phyloP scores from a whole-genome alignment of 1,140 invertebrate genomes.

The Drosophila tropicalis region DNA sequence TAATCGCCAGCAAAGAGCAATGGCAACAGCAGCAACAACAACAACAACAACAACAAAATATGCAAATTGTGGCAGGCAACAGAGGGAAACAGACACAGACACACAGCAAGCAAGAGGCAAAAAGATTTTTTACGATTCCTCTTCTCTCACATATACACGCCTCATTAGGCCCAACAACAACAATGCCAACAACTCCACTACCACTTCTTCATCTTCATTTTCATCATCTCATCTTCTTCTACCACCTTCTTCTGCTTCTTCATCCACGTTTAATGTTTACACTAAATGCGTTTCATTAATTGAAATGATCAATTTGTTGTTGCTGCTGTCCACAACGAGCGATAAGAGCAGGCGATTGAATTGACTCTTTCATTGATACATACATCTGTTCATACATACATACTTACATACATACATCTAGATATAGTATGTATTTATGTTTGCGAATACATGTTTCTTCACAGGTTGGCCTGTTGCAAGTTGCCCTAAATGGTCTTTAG shows the following conservation, averaged over 20 bases:
- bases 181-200: neutral
- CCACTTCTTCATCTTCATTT: conserved; percentile 41
- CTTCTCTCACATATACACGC: conserved; percentile 48
- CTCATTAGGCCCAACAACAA: conserved; percentile 72
- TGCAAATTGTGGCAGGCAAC: conserved; percentile 62
- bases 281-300: conserved; percentile 80
- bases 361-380: conserved; percentile 14
- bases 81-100: neutral
- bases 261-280: conserved; percentile 42
- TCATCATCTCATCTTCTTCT: conserved; percentile 17
- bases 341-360: conserved; percentile 45
- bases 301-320: conserved; percentile 79
- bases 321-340: conserved; percentile 30
- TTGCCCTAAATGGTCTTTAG: conserved; percentile 63
- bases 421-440: neutral
- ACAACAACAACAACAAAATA: conserved; percentile 66
- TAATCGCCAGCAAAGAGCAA: conserved; percentile 63
- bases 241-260: neutral
- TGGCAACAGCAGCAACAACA: conserved; percentile 5
- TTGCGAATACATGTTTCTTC: conserved; percentile 12
- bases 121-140: conserved; percentile 40
- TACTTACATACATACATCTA: neutral
- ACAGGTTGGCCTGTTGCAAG: conserved; percentile 25
- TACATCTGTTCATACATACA: neutral
- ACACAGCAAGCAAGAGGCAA: neutral